Percentiles rank a stretch among this genome's conserved stretches.
These are phyloP conservation scores for Arctia plantaginis DNA, from an alignment of 2,888 invertebrate genomes.

Conservation along the genomic window DNA sequence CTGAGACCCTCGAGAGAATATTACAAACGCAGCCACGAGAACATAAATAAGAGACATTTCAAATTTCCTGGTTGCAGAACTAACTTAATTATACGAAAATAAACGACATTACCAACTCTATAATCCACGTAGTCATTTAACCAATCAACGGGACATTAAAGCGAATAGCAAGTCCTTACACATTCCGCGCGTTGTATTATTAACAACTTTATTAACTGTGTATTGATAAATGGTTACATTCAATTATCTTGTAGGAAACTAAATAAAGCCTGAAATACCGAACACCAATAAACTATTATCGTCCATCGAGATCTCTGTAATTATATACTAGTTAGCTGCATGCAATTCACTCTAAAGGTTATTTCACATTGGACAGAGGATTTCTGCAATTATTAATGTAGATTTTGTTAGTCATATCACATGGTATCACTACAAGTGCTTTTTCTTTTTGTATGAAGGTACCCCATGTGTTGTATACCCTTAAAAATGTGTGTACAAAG, in stretches of 20 bases:
- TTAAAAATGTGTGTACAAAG: no score
- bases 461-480: background rate
- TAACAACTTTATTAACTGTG: conserved; percentile 23
- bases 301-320: conserved; percentile 20
- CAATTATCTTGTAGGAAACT: conserved; percentile 17
- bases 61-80: background rate
- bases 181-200: conserved; percentile 6
- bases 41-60: background rate
- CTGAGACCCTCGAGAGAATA: background rate
- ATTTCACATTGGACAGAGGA: background rate
- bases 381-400: background rate
- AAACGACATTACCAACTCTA: background rate
- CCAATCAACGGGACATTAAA: conserved; percentile 10
- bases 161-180: background rate
- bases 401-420: background rate
- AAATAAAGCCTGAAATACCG: conserved; percentile 14
- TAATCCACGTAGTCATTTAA: conserved; percentile 12
- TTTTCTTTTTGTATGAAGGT: no score
- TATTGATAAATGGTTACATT: conserved; percentile 23
- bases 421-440: no score
- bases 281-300: conserved; percentile 17
- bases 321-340: conserved; percentile 20
- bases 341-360: conserved; percentile 7
- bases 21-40: background rate
- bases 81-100: background rate